These are phyloP conservation scores for Melitaea cinxia DNA, from an alignment of 1,140 invertebrate genomes.

Conservation along the genomic window DNA sequence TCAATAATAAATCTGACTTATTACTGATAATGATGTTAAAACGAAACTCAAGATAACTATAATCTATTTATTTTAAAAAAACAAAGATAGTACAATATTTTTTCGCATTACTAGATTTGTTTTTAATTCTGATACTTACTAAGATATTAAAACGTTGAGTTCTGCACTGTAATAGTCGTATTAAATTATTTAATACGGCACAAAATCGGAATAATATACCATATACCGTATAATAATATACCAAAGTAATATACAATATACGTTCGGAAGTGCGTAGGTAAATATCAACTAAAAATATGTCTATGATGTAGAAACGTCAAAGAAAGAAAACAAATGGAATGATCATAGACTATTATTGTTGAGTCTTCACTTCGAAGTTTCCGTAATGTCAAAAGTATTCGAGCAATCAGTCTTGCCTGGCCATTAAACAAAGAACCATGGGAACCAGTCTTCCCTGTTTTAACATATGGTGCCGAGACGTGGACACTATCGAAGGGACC, in stretches of 20 bases:
- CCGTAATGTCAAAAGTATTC: no score
- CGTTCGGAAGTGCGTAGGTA: conserved; percentile 43
- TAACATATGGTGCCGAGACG: no score
- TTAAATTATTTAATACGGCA: conserved; percentile 7
- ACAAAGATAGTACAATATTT: not conserved
- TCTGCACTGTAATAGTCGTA: conserved; percentile 8
- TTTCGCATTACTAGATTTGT: not conserved
- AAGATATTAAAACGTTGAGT: not conserved
- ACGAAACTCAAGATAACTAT: conserved; percentile 35
- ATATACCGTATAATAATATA: no score
- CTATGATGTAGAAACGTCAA: conserved; percentile 33
- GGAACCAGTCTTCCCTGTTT: no score
- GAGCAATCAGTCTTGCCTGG: no score
- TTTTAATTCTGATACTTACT: conserved; percentile 21
- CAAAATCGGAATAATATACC: conserved; percentile 9
- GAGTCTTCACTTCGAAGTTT: no score
- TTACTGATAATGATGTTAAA: conserved; percentile 31
- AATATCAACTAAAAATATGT: conserved; percentile 34
- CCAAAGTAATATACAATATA: no score
- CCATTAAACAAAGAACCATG: no score
- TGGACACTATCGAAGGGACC: no score
- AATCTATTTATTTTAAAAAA: conserved; percentile 17
- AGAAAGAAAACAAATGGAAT: conserved; percentile 20
- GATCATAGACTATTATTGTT: conserved; percentile 23
- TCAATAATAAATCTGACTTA: conserved; percentile 9